Evolutionary conservation across 1,140 invertebrate genomes (phyloP), one percentile per base, ranked within the genome.

Genomic region (Drosophila bocki): DNA sequence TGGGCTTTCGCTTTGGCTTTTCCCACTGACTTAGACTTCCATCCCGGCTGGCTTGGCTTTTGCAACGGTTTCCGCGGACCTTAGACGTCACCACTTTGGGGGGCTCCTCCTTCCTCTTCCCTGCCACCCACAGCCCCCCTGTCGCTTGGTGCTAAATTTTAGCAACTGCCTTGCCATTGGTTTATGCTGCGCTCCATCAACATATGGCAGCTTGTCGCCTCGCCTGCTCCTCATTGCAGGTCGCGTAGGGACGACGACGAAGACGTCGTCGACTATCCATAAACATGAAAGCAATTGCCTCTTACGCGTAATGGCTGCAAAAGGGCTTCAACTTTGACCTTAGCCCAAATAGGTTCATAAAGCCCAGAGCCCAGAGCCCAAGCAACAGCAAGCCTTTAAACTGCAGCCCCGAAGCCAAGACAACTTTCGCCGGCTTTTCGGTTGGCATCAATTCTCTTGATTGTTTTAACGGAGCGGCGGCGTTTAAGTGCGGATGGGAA

Each of bases 251-350:
- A 45, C 50, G 50, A 33, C 50, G 22, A 48, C 37, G 42, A 19
- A 11, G 59, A 56, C 50, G 29, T 17, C 17, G 33, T 37, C 33
- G 65, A 58, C 67, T 71, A 72, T 72, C 58, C 70, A 72, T 51
- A 70, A 51, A 77, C 62, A 72, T 47, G 67, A 44, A 69, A 54
- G 48, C 29, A 77, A 86, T 72, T 83, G 80, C 63, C 60, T 80
- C 60, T 80, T 62, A 53, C 53, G 60, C 42, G 63, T 56, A 77
- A 71, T 82, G 62, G 82, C 69, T 67, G 45, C 48, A 50, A 87
- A 86, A 77, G 70, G 67, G 77, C 72, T 84, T 87, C 83, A 87
- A 87, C 83, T 87, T 87, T 87, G 84, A 87, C 84, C 84, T 87
- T 86, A 80, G 77, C 83, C 75, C 76, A 78, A 87, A 87, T 82